phyloP scores from a whole-genome alignment of 2,888 invertebrate species.

The Watsonalla cultraria region DNA sequence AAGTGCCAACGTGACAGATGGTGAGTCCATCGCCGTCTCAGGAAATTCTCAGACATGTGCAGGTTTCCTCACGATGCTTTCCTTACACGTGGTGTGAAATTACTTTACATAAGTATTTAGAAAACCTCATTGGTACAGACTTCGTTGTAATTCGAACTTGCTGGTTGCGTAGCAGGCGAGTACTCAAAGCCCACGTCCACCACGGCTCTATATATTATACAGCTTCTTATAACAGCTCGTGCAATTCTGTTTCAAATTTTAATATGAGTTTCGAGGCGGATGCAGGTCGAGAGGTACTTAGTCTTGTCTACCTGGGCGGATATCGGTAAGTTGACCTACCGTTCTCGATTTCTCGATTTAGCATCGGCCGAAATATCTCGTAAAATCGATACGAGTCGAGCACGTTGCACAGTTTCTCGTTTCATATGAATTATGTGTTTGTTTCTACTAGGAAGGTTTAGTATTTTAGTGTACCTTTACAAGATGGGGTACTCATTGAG shows the following conservation, averaged over 20 bases:
- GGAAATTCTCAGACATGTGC: no score
- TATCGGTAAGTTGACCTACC: conserved; percentile 23
- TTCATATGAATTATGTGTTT: background rate
- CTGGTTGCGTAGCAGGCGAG: no score
- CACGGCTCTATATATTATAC: no score
- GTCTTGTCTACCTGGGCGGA: background rate
- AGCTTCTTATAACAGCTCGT: background rate
- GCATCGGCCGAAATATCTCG: conserved; percentile 49
- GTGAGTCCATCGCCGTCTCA: no score
- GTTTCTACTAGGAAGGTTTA: background rate
- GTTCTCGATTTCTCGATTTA: conserved; percentile 41
- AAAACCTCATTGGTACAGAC: no score
- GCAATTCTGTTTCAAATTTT: background rate
- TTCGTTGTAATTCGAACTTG: no score
- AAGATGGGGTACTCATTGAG: background rate
- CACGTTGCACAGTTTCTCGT: conserved; percentile 10
- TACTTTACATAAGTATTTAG: no score
- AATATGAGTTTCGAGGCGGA: background rate
- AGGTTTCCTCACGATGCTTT: no score
- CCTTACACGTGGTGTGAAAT: no score
- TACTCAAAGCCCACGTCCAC: no score
- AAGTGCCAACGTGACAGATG: no score
- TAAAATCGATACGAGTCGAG: conserved; percentile 46
- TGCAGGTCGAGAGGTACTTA: background rate
- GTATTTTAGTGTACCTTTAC: background rate